Conservation (phyloP, 1,140 invertebrate genomes). For the Nephotettix cincticeps region DNA sequence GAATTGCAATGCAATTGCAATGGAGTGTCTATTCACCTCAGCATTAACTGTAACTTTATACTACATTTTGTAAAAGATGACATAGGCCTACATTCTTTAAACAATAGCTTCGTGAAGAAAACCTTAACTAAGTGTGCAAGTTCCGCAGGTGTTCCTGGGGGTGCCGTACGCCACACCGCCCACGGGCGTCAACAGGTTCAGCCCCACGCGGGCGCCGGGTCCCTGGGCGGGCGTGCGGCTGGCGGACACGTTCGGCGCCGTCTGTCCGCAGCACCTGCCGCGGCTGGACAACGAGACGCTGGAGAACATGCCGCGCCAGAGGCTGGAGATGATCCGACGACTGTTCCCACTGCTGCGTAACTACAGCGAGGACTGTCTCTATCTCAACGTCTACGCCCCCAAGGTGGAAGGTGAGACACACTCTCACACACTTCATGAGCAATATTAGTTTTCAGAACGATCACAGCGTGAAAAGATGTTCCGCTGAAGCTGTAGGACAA, state of each 20-base stretch:
- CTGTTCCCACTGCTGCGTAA: conserved; percentile 79
- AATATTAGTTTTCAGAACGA: no score
- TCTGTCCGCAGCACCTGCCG: conserved; percentile 83
- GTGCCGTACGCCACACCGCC: conserved; percentile 93
- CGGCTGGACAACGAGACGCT: conserved; percentile 82
- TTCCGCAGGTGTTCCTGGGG: conserved; percentile 73
- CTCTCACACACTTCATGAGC: no score
- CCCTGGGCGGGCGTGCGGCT: conserved; percentile 83
- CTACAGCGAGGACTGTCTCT: conserved; percentile 57
- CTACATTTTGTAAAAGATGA: no score
- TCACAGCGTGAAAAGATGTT: no score
- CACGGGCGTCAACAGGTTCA: conserved; percentile 76
- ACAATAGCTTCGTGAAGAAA: no score
- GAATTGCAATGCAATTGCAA: no score
- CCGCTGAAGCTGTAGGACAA: no score
- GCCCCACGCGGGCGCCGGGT: conserved; percentile 83
- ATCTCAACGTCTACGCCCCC: conserved; percentile 41
- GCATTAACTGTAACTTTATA: no score
- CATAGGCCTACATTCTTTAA: no score
- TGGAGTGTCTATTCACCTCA: no score
- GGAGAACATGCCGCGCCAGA: conserved; percentile 80
- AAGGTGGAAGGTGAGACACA: conserved; percentile 82
- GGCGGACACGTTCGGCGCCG: conserved; percentile 77
- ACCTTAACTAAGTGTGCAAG: no score
- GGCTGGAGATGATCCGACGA: conserved; percentile 81